Base-by-base conservation (phyloP, 2,113 vertebrate species). In the Equus quagga region DNA sequence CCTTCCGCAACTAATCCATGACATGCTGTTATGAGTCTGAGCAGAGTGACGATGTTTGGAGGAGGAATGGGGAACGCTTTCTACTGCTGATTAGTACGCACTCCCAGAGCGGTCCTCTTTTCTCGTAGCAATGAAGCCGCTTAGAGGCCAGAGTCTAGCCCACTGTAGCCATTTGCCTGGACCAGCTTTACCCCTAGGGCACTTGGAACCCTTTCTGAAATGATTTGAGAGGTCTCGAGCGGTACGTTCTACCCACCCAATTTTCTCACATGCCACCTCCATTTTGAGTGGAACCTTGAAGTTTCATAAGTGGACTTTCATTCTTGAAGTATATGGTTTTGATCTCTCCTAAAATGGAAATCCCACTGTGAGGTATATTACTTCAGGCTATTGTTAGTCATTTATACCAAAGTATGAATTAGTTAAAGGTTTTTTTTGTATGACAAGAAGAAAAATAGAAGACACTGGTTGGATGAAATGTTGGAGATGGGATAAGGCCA, bases 1-100 rank as follows among this genome's bases (percentile, higher is more conserved):
- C 58, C 76, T 54, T 84, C 86, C 44, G 84, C 26, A 76, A 62
- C 58, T 18, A 93, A 13, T 92, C 81, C 11, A 23, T 94, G 93
- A 46, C 70, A 56, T 93, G 85, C 79, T 96, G 46, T 92, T 93
- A 58, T 23, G n/a, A 95, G 60, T 65, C 73, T 89, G 75, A 93
- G 67, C 79, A 60, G 91, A 78, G 12, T 89, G 76, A 44, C 81
- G 15, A 1, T 67, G 76, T 94, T 91, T 76, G 49, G 62, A 96
- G 56, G n/a, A 60, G 14, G 49, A 86, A 36, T 62, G 90, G 82
- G 79, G 70, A 78, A 72, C 58, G 49, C 41, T 33, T 60, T 92
- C 46, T 84, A 12, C 51, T 91, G 11, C 79, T 89, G 87, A 58
- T 54, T 31, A 28, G 69, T 67, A 51, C 12, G 44, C 51, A 56